A percentile compares a stretch with the other conserved stretches of the same genome.
These are phyloP conservation scores for Allobates femoralis DNA, from an alignment of 2,797 vertebrate genomes.

Conservation along the genomic window DNA sequence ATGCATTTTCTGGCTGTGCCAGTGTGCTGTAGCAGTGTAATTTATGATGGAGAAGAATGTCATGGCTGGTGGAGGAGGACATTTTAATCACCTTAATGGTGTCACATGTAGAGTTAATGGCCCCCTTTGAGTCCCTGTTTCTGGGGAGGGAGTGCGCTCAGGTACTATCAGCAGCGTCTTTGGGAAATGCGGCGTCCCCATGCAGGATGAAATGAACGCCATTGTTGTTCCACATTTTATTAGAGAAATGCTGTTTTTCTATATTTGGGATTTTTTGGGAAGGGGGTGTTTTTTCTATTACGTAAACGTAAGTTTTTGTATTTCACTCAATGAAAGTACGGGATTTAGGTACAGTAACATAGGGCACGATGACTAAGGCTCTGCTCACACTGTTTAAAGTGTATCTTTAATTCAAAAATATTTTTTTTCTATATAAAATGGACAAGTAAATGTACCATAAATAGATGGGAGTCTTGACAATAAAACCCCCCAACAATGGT, in stretches of 20 bases:
- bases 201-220: slow-evolving; percentile 59
- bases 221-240: background rate
- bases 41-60: slow-evolving; percentile 70
- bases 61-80: slow-evolving; percentile 70
- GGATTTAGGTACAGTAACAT: background rate
- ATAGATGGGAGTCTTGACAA: no score
- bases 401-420: no score
- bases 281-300: background rate
- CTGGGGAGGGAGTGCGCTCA: slow-evolving; percentile 53
- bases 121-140: slow-evolving; percentile 68
- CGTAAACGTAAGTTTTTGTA: background rate
- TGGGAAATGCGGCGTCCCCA: slow-evolving; percentile 25
- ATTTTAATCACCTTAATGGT: slow-evolving; percentile 73
- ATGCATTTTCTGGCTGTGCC: slow-evolving; percentile 66
- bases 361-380: background rate
- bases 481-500: no score
- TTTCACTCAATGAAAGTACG: background rate
- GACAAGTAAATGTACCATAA: no score
- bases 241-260: no score
- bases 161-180: slow-evolving; percentile 60
- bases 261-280: background rate
- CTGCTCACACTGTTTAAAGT: background rate
- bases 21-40: slow-evolving; percentile 64
- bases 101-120: slow-evolving; percentile 70
- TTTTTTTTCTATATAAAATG: no score